Conservation (phyloP, 2,797 vertebrate species). For the Rhabdophis nuchalis region DNA sequence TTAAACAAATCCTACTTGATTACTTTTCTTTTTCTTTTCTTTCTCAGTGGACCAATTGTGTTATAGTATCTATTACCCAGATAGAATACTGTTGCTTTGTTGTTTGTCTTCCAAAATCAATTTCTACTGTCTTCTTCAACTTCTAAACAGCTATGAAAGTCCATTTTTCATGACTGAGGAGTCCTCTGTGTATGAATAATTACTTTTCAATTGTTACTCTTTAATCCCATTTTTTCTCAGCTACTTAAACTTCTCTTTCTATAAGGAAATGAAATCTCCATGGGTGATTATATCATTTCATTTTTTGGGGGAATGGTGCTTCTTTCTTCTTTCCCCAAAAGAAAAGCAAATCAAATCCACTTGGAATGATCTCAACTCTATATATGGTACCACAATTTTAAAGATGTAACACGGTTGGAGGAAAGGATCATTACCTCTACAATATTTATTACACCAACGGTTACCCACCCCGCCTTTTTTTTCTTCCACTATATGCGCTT, state of each 20-base stretch:
- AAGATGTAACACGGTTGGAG: neutral
- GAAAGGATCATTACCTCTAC: constrained; percentile 11
- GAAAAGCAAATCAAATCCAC: neutral
- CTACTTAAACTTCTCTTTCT: neutral
- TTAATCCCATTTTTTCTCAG: neutral
- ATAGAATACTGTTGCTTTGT: neutral
- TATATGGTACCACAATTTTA: neutral
- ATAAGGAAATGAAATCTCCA: neutral
- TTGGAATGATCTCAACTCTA: neutral
- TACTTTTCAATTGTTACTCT: neutral
- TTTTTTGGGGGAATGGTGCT: neutral
- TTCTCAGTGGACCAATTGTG: neutral
- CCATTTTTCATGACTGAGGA: neutral
- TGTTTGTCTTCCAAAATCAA: neutral
- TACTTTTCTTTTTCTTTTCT: neutral
- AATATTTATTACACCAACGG: constrained; percentile 12
- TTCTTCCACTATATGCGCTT: constrained; percentile 11
- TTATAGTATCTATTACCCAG: neutral
- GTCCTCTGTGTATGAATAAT: neutral
- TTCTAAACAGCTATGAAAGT: neutral
- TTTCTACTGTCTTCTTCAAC: neutral
- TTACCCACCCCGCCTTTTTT: neutral
- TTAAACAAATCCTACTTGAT: neutral
- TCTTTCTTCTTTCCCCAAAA: neutral
- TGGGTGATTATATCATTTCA: neutral